Conservation (phyloP, 2,888 invertebrate genomes). For the Hyalella azteca region DNA sequence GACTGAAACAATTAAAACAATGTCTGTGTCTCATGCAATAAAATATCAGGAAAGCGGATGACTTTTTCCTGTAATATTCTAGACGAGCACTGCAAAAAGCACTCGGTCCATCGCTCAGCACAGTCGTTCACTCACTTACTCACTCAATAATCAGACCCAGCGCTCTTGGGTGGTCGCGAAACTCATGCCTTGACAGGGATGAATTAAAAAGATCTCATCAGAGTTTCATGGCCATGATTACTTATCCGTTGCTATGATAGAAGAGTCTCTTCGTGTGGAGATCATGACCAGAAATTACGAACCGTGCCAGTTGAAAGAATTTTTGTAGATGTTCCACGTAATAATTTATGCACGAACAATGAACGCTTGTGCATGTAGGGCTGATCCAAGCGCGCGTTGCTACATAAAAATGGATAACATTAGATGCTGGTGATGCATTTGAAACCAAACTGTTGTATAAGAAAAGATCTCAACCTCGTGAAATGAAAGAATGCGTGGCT, state of each 20-base stretch:
- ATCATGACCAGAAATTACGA: constrained; percentile 20
- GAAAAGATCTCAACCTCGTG: neutral
- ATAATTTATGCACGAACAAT: constrained; percentile 34
- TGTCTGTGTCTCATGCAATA: too few relatives aligned
- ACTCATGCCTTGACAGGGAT: constrained; percentile 37
- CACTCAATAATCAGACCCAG: constrained; percentile 31
- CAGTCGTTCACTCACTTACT: constrained; percentile 37
- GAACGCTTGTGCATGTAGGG: constrained; percentile 26
- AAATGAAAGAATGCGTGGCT: neutral
- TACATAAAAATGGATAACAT: constrained; percentile 18
- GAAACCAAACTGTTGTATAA: neutral
- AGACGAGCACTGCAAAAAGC: too few relatives aligned
- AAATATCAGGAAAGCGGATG: too few relatives aligned
- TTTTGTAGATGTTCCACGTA: constrained; percentile 29
- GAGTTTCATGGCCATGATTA: constrained; percentile 30
- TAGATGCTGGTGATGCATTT: constrained; percentile 15
- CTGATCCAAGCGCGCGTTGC: constrained; percentile 5
- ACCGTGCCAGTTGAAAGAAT: constrained; percentile 23
- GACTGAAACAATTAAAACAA: too few relatives aligned
- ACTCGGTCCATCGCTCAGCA: neutral
- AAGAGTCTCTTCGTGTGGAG: constrained; percentile 23
- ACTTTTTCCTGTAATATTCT: too few relatives aligned
- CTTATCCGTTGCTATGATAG: constrained; percentile 36
- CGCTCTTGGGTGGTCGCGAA: constrained; percentile 33
- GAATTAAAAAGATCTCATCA: constrained; percentile 40